Percentiles rank a stretch among this genome's conserved stretches.
These are phyloP conservation scores for Cheilosia vulpina DNA, from an alignment of 2,888 invertebrate species.

Conservation along the genomic window DNA sequence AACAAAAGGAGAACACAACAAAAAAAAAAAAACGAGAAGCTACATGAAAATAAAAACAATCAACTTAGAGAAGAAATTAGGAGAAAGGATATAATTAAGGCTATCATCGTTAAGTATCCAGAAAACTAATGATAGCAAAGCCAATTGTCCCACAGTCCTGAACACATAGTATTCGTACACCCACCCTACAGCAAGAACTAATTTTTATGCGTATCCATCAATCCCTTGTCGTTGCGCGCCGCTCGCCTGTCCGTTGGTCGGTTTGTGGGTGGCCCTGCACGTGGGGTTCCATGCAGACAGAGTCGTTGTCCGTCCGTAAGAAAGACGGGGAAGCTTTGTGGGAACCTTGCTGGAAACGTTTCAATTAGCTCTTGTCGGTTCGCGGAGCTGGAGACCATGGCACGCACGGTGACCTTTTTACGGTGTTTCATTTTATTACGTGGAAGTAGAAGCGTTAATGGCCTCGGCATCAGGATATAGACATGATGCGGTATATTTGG, in stretches of 20 bases:
- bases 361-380: constrained; percentile 61
- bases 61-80: constrained; percentile 77
- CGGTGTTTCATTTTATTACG: constrained; percentile 77
- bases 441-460: constrained; percentile 77
- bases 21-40: constrained; percentile 23
- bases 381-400: constrained; percentile 22
- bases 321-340: constrained; percentile 40
- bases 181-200: constrained; percentile 25
- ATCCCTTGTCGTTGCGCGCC: constrained; percentile 47
- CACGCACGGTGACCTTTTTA: constrained; percentile 73
- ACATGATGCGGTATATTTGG: constrained; percentile 22
- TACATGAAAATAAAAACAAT: constrained; percentile 77
- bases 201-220: constrained; percentile 74
- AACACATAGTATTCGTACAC: constrained; percentile 4
- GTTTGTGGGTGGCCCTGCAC: constrained; percentile 35
- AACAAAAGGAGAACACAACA: not conserved
- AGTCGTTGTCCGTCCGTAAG: constrained; percentile 2
- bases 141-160: constrained; percentile 78
- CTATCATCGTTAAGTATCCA: constrained; percentile 82
- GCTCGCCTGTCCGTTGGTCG: not conserved
- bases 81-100: constrained; percentile 81
- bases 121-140: constrained; percentile 82
- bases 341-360: constrained; percentile 68
- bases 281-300: constrained; percentile 26
- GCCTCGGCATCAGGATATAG: constrained; percentile 68